Base-by-base conservation (phyloP, 2,888 invertebrate species). In the Heliothis peltigera region DNA sequence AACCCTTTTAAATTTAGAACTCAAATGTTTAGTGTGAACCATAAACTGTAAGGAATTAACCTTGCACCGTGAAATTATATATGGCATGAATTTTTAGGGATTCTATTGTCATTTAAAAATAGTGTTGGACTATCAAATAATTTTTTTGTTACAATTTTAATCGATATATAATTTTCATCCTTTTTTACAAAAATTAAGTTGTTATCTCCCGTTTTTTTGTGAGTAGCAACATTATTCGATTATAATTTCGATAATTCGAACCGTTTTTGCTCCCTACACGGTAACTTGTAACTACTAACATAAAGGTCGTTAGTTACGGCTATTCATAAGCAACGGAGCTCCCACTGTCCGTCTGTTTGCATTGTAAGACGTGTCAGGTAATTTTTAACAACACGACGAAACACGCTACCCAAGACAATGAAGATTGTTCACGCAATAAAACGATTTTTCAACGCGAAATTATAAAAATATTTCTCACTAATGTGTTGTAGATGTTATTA, bases 361-460 rank as follows among this genome's bases (percentile, higher is more conserved):
- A 66, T 81, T 73, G 61, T 70, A 58, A 54, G 69, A 64, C 68
- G 64, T 75, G 58, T 79, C 79, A 70, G 77, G 79, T 81, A 79
- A 62, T 64, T 76, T 79, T 76, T 79, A 70, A 76, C 70, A 76
- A 73, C 68, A 79, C 69, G 46, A 70, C 25, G 68, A 65, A 68
- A 56, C 67, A 22, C 35, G 56, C 43, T 22, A 21, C 7, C 22
- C 47, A 21, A 62, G 65, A 79, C 81, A 79, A 81, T 73, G 73
- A 70, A 64, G 68, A 63, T 58, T 55, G 28, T 4, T 54, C 57
- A 56, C 59, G 51, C 57, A 49, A 58, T 58, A 62, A 53, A 52
- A 39, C 7, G 10, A 49, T 64, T 58, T 48, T 52, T 42, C 17
- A 58, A 49, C 25, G 22, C 25, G 32, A 43, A 49, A 32, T 58